These are phyloP conservation scores for Neodiprion virginianus DNA, from an alignment of 1,140 invertebrate genomes.

Conservation along the genomic window DNA sequence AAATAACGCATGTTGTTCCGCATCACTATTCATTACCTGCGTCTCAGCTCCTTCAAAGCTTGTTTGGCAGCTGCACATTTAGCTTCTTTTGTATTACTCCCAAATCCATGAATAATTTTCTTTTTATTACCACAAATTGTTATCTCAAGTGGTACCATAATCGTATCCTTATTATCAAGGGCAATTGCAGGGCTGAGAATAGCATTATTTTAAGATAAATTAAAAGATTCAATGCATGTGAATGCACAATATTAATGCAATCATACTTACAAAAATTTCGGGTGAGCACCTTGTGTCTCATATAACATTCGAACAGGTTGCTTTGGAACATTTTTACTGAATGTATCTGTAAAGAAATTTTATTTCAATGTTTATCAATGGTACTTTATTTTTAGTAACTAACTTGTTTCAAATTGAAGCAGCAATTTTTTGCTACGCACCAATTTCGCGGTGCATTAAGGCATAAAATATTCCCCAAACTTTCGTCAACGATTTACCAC, in stretches of 20 bases:
- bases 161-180: slow-evolving; percentile 48
- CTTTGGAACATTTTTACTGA: slow-evolving; percentile 84
- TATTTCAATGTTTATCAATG: slow-evolving; percentile 3
- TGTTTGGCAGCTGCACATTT: slow-evolving; percentile 79
- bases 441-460: slow-evolving; percentile 77
- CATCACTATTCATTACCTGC: slow-evolving; percentile 18
- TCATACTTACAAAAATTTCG: slow-evolving; percentile 65
- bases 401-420: neutral
- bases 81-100: slow-evolving; percentile 70
- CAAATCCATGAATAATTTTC: slow-evolving; percentile 72
- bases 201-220: slow-evolving; percentile 43
- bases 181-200: slow-evolving; percentile 46
- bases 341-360: slow-evolving; percentile 65
- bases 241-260: too few species aligned
- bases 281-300: slow-evolving; percentile 71
- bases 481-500: slow-evolving; percentile 74
- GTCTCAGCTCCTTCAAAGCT: slow-evolving; percentile 64
- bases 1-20: too few species aligned
- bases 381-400: neutral
- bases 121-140: slow-evolving; percentile 60
- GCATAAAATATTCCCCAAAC: slow-evolving; percentile 86
- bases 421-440: slow-evolving; percentile 39
- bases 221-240: slow-evolving; percentile 26
- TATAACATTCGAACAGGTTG: slow-evolving; percentile 86
- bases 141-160: slow-evolving; percentile 71